Evolutionary conservation across 37 sponge, comb jelly and placozoan genomes (phyloP), one percentile per base, ranked within the genome.

Genomic region (Halisarca cf. caerulea): DNA sequence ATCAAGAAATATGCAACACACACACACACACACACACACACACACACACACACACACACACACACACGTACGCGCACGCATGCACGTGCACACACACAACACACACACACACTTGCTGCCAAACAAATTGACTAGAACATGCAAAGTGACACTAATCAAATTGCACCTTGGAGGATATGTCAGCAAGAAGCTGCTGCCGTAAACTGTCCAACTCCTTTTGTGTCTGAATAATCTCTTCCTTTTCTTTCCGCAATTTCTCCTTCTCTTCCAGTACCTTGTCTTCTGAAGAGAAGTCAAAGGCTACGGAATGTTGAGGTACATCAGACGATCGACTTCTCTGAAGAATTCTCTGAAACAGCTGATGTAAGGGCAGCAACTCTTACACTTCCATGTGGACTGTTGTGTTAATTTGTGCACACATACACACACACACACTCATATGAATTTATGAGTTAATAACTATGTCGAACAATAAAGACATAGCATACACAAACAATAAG

Each of bases 221-320:
- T 34, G 32, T 34, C 34, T 1, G 14, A 2, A 28, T 34, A 28
- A 68, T 27, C 2, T 24, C 34, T 17, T 28, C 30, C 34, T 68
- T 68, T 34, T 68, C 69, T 34, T 68, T 30, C 69, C 30, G 14
- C 34, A 68, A 6, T 30, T 68, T 68, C 69, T 68, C 69, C 69
- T 68, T 68, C 69, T 68, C 69, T 28, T 27, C 33, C 33, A 18
- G 3, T 27, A 59, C 7, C 3, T 27, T 0, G 1, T 68, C 69
- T 34, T 68, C 69, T 27, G 15, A 34, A 30, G 33, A 28, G 2
- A 28, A 28, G 1, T 68, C 69, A 27, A 27, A 27, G 4, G 33
- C 33, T 34, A 34, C 35, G 14, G 30, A 34, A 28, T 28, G 17
- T 30, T 68, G 69, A 18, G 35, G 33, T 5, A 17, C 17, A 6